These are phyloP conservation scores for Spicauda simplicius DNA, from an alignment of 2,888 invertebrate genomes.

Conservation along the genomic window DNA sequence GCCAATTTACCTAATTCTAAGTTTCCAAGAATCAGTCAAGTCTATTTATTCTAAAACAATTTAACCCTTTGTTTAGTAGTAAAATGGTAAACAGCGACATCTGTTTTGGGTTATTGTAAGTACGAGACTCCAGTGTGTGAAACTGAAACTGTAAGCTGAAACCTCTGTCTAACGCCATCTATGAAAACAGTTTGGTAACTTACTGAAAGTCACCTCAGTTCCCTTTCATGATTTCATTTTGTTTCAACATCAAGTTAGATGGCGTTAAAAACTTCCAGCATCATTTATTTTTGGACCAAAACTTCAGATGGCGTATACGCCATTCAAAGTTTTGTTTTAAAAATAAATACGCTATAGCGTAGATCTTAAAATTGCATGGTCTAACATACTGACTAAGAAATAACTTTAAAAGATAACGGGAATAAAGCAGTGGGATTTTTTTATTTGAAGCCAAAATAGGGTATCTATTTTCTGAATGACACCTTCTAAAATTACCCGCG, in stretches of 20 bases:
- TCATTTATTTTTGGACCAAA: not conserved
- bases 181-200: not conserved
- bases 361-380: too few species aligned
- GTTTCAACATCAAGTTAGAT: not conserved
- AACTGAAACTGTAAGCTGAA: not conserved
- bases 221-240: not conserved
- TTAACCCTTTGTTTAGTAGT: not conserved
- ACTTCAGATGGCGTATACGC: not conserved
- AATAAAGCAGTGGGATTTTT: too few species aligned
- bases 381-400: too few species aligned
- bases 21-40: conserved; percentile 1
- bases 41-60: not conserved
- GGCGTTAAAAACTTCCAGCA: not conserved
- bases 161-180: conserved; percentile 20
- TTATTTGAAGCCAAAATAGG: too few species aligned
- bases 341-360: not conserved
- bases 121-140: not conserved
- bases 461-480: too few species aligned
- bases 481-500: too few species aligned
- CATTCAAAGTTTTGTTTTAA: not conserved
- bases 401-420: too few species aligned
- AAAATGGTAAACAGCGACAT: conserved; percentile 1
- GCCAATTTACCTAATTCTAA: conserved; percentile 21
- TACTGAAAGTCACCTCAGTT: conserved; percentile 9
- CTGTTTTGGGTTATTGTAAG: not conserved